A percentile compares a stretch with the other conserved stretches of the same genome.
Conservation (phyloP, 1,140 invertebrate genomes). For the Drosophila saltans region DNA sequence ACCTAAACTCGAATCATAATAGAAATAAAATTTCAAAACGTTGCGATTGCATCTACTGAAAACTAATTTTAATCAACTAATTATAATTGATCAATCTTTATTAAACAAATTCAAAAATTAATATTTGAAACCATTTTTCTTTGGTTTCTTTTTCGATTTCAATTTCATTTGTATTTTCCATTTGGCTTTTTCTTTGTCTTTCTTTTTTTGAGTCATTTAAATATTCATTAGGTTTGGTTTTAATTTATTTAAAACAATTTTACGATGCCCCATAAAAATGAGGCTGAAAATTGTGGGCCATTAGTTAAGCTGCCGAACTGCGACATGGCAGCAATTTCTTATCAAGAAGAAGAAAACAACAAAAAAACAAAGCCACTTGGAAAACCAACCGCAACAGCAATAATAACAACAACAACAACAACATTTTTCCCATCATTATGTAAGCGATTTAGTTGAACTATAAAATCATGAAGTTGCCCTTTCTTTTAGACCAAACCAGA, state of each 20-base stretch:
- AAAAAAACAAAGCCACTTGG: neutral
- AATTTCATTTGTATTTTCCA: slow-evolving; percentile 26
- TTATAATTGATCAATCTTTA: neutral
- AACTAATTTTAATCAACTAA: neutral
- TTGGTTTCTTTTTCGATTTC: slow-evolving; percentile 19
- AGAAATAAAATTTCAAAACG: no score
- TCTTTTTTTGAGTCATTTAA: slow-evolving; percentile 37
- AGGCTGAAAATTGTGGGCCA: slow-evolving; percentile 56
- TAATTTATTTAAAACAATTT: slow-evolving; percentile 68
- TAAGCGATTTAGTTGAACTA: slow-evolving; percentile 31
- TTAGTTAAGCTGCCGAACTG: slow-evolving; percentile 23
- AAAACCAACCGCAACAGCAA: slow-evolving; percentile 28
- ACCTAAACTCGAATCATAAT: no score
- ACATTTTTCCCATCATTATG: slow-evolving; percentile 74
- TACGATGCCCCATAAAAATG: slow-evolving; percentile 50
- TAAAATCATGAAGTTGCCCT: slow-evolving; percentile 43
- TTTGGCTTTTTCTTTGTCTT: slow-evolving; percentile 1
- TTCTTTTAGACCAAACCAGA: neutral
- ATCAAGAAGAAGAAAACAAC: slow-evolving; percentile 32
- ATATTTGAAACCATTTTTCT: slow-evolving; percentile 18
- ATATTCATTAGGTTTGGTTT: slow-evolving; percentile 40
- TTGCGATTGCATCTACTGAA: no score
- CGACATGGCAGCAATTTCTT: slow-evolving; percentile 45
- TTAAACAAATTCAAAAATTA: neutral
- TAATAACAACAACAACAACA: no score